Evolutionary conservation across 2,888 invertebrate genomes (phyloP).

Genomic region (Tenthredo amoena): DNA sequence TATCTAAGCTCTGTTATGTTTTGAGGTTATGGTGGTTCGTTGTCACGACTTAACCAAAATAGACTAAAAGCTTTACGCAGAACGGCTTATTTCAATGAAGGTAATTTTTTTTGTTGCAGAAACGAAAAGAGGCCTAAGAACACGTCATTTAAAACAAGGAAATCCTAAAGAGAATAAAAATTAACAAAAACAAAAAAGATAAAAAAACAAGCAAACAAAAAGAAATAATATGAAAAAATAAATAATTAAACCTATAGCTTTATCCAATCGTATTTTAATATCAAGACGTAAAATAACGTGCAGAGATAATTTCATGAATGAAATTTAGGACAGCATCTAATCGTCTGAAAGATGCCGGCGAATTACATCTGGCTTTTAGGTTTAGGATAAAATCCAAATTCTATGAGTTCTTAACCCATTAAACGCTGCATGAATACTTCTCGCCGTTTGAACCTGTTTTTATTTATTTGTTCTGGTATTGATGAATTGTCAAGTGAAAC

Average conservation of each 20-base stretch:
- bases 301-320: slow-evolving; percentile 7
- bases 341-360: slow-evolving; percentile 68
- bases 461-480: slow-evolving; percentile 12
- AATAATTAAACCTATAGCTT: slow-evolving; percentile 16
- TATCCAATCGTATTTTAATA: background rate
- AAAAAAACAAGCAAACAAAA: background rate
- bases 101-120: slow-evolving; percentile 43
- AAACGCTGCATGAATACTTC: background rate
- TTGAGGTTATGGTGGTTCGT: slow-evolving; percentile 38
- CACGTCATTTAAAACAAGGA: background rate
- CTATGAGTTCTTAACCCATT: slow-evolving; percentile 41
- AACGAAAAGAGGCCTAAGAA: slow-evolving; percentile 44
- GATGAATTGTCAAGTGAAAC: slow-evolving; percentile 17
- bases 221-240: background rate
- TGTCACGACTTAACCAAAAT: slow-evolving; percentile 24
- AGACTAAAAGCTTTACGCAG: background rate
- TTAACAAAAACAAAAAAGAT: background rate
- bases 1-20: slow-evolving; percentile 35
- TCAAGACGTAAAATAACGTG: background rate
- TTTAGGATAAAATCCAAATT: slow-evolving; percentile 66
- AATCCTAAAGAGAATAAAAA: background rate
- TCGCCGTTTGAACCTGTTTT: background rate
- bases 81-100: background rate
- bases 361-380: slow-evolving; percentile 72
- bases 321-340: slow-evolving; percentile 47